Evolutionary conservation across 2,888 invertebrate species (phyloP).

Genomic region (Brachyptera risi): DNA sequence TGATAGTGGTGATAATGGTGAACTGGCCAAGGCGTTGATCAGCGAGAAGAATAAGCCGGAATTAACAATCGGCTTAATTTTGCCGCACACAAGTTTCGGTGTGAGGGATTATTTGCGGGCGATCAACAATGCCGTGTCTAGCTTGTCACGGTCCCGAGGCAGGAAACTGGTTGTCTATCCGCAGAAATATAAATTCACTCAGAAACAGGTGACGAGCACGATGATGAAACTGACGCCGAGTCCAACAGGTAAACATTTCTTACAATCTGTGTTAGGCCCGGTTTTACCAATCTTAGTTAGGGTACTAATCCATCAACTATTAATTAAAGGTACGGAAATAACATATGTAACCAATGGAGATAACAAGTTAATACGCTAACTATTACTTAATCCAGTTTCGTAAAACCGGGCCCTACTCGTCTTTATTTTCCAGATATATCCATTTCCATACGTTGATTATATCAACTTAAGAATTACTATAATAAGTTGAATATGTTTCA

Average conservation of each 20-base stretch:
- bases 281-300: no score
- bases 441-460: no score
- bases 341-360: no score
- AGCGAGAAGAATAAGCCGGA: constrained; percentile 26
- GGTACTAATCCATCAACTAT: no score
- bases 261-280: no score
- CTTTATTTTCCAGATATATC: no score
- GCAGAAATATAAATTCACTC: constrained; percentile 59
- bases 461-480: no score
- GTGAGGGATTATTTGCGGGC: constrained; percentile 63
- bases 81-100: constrained; percentile 73
- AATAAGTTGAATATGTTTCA: no score
- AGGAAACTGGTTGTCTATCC: constrained; percentile 54
- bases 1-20: constrained; percentile 28
- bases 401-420: no score
- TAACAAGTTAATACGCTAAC: no score
- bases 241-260: constrained; percentile 71
- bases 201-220: constrained; percentile 58
- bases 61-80: constrained; percentile 63
- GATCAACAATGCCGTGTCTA: constrained; percentile 58
- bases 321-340: no score
- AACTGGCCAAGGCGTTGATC: constrained; percentile 29
- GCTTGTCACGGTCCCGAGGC: constrained; percentile 55
- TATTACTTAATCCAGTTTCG: no score
- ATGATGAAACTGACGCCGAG: constrained; percentile 70